Base-by-base conservation (phyloP, 2,797 vertebrate species). In the Pipistrellus kuhlii region DNA sequence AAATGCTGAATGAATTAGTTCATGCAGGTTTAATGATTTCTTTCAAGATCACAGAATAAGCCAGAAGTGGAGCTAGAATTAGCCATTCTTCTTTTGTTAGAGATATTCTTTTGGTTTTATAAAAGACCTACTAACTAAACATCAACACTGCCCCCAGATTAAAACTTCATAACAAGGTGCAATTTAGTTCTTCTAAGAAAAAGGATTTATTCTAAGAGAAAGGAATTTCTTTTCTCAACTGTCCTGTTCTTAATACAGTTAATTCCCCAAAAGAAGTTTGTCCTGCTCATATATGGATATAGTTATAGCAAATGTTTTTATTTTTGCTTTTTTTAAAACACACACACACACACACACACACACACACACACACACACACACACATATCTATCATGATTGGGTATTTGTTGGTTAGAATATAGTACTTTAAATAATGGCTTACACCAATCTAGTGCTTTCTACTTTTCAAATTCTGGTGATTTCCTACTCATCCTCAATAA, bases 81-180 rank as follows among this genome's bases (percentile, higher is more conserved):
- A 73, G 17, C 83, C 27, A 41, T 76, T 89, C 38, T 85, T 78
- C 41, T 23, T 90, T 92, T 62, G 25, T 69, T 82, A 48, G 38
- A 87, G 62, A 64, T 23, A 85, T 64, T 55, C 25, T 59, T 90
- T 57, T 2, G 44, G 30, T 9, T 41, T 83, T 83, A 69, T 86
- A 87, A 93, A 88, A 87, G n/a, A 75, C 25, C 27, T 78, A 87
- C n/a, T 78, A 91, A 64, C 35, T 73, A 90, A 88, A 92, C 64
- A 57, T 68, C 21, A 78, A 71, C 41, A 44, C 87, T 9, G 18
- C 30, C 76, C 21, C 32, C n/a, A 88, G 76, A 55, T 90, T 80
- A 73, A 90, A 84, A 41, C 23, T n/a, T 2, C 6, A 30, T 9
- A 90, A 44, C 4, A 77, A 53, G 69, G 73, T 85, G 32, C n/a